phyloP scores from a whole-genome alignment of 2,797 vertebrate genomes.

The Cyprinodon diabolis region DNA sequence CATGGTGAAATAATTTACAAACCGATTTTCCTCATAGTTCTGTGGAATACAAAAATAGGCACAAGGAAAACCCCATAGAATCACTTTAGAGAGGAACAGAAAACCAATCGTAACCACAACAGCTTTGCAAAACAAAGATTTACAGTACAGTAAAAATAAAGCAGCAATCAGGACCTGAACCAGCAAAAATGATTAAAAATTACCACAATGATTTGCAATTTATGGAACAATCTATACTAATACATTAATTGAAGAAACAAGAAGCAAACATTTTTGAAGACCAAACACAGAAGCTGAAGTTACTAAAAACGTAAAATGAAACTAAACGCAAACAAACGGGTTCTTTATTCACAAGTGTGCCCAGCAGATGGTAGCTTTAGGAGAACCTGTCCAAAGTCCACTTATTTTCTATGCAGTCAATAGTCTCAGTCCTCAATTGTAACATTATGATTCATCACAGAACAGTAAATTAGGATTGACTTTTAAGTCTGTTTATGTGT shows the following conservation, averaged over 20 bases:
- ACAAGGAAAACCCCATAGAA: not conserved
- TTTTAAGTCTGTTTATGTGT: not conserved
- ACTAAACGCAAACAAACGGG: not conserved
- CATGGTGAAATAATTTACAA: too few species aligned
- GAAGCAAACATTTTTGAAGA: not conserved
- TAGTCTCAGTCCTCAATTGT: not conserved
- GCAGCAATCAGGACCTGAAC: too few species aligned
- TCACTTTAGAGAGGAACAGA: not conserved
- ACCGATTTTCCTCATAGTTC: too few species aligned
- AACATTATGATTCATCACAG: not conserved
- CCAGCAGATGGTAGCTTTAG: not conserved
- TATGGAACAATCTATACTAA: not conserved
- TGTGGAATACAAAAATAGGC: not conserved
- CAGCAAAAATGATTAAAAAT: too few species aligned
- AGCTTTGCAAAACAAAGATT: too few species aligned
- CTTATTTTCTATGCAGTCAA: not conserved
- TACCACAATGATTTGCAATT: too few species aligned
- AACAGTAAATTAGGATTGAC: not conserved
- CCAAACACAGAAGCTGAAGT: too few species aligned
- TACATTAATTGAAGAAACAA: not conserved
- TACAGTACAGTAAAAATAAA: too few species aligned
- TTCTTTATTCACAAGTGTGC: not conserved
- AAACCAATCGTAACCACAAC: too few species aligned
- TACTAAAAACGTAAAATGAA: not conserved
- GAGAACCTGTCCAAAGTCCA: not conserved